phyloP scores from a whole-genome alignment of 2,888 invertebrate genomes.

The Rhabditoides inermis region DNA sequence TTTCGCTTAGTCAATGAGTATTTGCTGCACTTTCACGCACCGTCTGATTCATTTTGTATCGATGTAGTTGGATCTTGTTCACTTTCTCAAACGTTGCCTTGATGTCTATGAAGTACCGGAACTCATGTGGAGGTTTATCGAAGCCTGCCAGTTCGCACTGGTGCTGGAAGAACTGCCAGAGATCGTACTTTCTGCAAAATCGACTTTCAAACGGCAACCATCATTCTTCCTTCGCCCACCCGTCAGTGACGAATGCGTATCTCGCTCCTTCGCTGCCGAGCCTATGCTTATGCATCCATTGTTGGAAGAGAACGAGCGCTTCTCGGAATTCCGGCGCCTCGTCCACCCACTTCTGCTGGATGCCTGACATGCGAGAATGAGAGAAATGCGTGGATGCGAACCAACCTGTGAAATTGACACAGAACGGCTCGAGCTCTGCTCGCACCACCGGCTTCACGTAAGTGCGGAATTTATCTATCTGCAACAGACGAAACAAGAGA shows the following conservation, averaged over 20 bases:
- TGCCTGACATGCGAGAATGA: slow-evolving; percentile 36
- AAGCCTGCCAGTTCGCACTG: slow-evolving; percentile 54
- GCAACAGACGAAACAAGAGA: too few species aligned
- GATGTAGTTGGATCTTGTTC: too few species aligned
- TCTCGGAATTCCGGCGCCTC: slow-evolving; percentile 56
- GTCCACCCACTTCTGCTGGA: slow-evolving; percentile 56
- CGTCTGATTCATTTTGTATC: too few species aligned
- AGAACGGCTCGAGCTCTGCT: slow-evolving; percentile 58
- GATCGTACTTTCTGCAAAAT: slow-evolving; percentile 59
- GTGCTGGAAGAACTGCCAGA: slow-evolving; percentile 60
- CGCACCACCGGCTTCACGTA: slow-evolving; percentile 58
- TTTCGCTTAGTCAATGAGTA: too few species aligned
- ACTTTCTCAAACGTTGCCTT: too few species aligned
- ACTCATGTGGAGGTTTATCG: slow-evolving; percentile 40
- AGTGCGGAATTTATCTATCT: slow-evolving; percentile 58
- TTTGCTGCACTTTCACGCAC: too few species aligned
- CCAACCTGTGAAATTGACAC: slow-evolving; percentile 57
- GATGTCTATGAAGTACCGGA: slow-evolving; percentile 58
- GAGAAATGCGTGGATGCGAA: neutral
- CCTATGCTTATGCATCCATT: slow-evolving; percentile 56
- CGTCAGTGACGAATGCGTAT: slow-evolving; percentile 60
- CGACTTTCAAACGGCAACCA: too few species aligned
- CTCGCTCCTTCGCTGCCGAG: slow-evolving; percentile 52
- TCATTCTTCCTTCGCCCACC: slow-evolving; percentile 53
- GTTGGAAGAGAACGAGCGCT: slow-evolving; percentile 56